Conservation (phyloP, 2,888 invertebrate genomes). For the Ramazzottius varieornatus region DNA sequence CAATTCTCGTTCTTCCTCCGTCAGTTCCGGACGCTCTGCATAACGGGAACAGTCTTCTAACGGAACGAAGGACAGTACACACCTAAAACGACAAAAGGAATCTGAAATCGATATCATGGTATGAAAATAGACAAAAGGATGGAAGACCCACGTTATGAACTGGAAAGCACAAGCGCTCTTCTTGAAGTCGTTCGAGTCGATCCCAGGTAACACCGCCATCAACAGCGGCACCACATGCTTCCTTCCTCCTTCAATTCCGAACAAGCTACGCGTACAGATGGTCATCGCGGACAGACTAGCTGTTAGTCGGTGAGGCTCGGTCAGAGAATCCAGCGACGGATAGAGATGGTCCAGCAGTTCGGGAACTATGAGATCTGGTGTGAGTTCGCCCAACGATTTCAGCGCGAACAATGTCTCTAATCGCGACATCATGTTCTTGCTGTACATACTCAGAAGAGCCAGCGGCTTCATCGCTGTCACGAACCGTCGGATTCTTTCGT, state of each 20-base stretch:
- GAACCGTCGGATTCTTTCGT: constrained; percentile 51
- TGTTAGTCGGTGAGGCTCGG: constrained; percentile 57
- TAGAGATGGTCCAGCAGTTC: constrained; percentile 28
- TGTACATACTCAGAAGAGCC: constrained; percentile 49
- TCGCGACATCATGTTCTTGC: constrained; percentile 34
- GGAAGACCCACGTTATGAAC: constrained; percentile 3
- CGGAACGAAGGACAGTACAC: constrained; percentile 9
- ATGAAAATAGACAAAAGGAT: too few species aligned
- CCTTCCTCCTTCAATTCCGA: constrained; percentile 37
- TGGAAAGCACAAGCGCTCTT: constrained; percentile 17
- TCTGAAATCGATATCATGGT: too few species aligned
- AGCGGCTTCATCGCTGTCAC: constrained; percentile 44
- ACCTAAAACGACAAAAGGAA: neutral
- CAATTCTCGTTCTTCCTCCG: constrained; percentile 19
- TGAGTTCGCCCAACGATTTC: constrained; percentile 44
- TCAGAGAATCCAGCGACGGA: constrained; percentile 50
- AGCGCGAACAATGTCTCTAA: constrained; percentile 35
- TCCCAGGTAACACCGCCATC: constrained; percentile 51
- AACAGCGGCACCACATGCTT: constrained; percentile 53
- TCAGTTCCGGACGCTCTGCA: neutral
- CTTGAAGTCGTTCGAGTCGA: constrained; percentile 61
- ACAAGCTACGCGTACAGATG: constrained; percentile 38
- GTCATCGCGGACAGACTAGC: constrained; percentile 32
- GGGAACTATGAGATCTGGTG: constrained; percentile 33
- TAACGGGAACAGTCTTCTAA: constrained; percentile 7